Evolutionary conservation across 2,888 invertebrate species (phyloP).

Genomic region (Criorhina ranunculi): DNA sequence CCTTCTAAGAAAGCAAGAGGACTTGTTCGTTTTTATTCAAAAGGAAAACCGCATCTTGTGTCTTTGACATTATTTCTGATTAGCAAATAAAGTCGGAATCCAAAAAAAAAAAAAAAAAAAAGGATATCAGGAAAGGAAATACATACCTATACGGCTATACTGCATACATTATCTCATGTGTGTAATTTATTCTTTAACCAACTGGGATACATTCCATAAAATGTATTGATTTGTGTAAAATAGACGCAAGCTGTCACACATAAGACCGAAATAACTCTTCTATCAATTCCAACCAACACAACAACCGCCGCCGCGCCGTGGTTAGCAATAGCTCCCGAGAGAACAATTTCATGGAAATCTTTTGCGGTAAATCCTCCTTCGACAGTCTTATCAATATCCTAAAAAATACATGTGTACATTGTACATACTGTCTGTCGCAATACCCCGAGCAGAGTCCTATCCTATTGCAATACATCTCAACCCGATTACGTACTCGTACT

Average conservation of each 20-base stretch:
- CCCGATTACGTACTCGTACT: slow-evolving; percentile 54
- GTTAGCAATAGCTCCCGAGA: slow-evolving; percentile 48
- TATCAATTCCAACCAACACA: slow-evolving; percentile 11
- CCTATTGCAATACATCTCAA: slow-evolving; percentile 47
- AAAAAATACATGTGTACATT: neutral
- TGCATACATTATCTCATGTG: too few relatives aligned
- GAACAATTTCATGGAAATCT: slow-evolving; percentile 32
- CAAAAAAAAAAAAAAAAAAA: too few relatives aligned
- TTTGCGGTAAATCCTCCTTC: slow-evolving; percentile 26
- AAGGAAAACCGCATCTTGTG: too few relatives aligned
- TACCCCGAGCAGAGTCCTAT: slow-evolving; percentile 37
- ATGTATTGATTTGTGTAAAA: neutral
- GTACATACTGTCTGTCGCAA: slow-evolving; percentile 17
- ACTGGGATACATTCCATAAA: neutral
- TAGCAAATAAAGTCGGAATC: too few relatives aligned
- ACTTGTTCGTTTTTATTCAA: too few relatives aligned
- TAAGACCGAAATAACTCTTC: slow-evolving; percentile 20
- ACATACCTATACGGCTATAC: too few relatives aligned
- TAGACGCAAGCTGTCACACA: neutral
- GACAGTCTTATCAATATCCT: slow-evolving; percentile 19
- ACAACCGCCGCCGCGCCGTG: too few relatives aligned
- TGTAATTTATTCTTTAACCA: neutral
- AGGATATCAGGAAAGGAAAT: too few relatives aligned
- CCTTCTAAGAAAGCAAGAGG: too few relatives aligned
- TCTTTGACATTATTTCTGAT: too few relatives aligned